These are phyloP conservation scores for Oophaga pumilio DNA, from an alignment of 2,113 vertebrate species.

Conservation along the genomic window DNA sequence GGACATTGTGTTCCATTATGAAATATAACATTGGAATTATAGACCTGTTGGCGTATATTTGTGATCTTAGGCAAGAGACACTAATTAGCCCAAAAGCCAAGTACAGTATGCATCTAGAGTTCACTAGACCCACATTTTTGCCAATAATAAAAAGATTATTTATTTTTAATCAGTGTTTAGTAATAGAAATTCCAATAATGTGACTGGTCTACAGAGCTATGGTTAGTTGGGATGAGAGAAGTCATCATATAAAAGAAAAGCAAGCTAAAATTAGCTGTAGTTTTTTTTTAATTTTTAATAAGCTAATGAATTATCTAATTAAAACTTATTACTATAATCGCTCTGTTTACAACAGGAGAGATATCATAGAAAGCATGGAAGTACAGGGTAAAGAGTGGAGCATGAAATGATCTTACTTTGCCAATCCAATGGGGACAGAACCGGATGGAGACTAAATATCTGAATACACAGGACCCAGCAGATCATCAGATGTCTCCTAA, in stretches of 20 bases:
- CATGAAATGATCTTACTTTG: no score
- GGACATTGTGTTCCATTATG: constrained; percentile 47
- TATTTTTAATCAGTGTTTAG: neutral
- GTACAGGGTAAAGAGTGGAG: no score
- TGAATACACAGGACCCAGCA: no score
- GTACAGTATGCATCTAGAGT: constrained; percentile 11
- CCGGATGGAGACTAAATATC: no score
- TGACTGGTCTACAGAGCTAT: neutral
- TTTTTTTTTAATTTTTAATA: no score
- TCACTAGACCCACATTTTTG: neutral
- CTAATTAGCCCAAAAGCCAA: constrained; percentile 23
- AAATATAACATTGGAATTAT: constrained; percentile 29
- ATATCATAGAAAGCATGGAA: no score
- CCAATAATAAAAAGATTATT: neutral
- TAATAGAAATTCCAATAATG: neutral
- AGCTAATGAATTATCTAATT: no score
- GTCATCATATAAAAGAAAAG: neutral
- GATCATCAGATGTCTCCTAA: no score
- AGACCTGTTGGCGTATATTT: constrained; percentile 37
- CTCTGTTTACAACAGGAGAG: no score
- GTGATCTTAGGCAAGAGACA: constrained; percentile 46
- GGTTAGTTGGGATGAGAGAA: neutral
- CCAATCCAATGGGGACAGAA: no score
- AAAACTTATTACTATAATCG: no score
- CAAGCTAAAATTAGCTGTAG: no score